These are phyloP conservation scores for Ecliptopera silaceata DNA, from an alignment of 2,888 invertebrate species.

Conservation along the genomic window DNA sequence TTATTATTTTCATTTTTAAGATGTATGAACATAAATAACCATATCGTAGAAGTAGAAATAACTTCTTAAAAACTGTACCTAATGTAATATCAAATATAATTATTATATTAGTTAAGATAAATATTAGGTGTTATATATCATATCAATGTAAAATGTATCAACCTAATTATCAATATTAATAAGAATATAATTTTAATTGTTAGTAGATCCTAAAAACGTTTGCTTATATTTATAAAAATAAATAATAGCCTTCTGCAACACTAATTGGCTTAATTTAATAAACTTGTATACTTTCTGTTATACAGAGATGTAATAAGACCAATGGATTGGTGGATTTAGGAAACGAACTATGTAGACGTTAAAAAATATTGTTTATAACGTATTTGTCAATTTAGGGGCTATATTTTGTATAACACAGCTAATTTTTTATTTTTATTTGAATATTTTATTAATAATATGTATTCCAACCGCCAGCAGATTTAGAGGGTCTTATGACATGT, in stretches of 20 bases:
- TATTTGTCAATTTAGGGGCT: too few relatives aligned
- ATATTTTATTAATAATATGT: too few relatives aligned
- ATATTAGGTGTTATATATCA: constrained; percentile 35
- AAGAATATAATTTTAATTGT: constrained; percentile 1
- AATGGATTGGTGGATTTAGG: too few relatives aligned
- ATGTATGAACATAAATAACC: not conserved
- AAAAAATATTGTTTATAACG: too few relatives aligned
- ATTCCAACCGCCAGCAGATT: too few relatives aligned
- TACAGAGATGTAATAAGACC: not conserved
- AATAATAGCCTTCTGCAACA: constrained; percentile 15
- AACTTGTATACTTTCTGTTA: constrained; percentile 16
- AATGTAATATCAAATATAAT: constrained; percentile 13
- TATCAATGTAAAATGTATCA: constrained; percentile 31
- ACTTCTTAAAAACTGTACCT: constrained; percentile 18
- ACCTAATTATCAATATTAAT: constrained; percentile 26
- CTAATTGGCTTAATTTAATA: constrained; percentile 26
- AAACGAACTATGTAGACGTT: too few relatives aligned
- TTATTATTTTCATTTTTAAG: constrained; percentile 1
- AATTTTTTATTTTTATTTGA: too few relatives aligned
- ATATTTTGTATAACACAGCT: constrained; percentile 12
- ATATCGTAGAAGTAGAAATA: constrained; percentile 13
- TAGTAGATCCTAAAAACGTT: constrained; percentile 14
- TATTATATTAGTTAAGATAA: constrained; percentile 19
- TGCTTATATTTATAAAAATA: constrained; percentile 8
- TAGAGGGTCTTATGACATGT: too few relatives aligned